A percentile compares a stretch with the other conserved stretches of the same genome.
These are phyloP conservation scores for Pararge aegeria DNA, from an alignment of 1,140 invertebrate species.

Conservation along the genomic window DNA sequence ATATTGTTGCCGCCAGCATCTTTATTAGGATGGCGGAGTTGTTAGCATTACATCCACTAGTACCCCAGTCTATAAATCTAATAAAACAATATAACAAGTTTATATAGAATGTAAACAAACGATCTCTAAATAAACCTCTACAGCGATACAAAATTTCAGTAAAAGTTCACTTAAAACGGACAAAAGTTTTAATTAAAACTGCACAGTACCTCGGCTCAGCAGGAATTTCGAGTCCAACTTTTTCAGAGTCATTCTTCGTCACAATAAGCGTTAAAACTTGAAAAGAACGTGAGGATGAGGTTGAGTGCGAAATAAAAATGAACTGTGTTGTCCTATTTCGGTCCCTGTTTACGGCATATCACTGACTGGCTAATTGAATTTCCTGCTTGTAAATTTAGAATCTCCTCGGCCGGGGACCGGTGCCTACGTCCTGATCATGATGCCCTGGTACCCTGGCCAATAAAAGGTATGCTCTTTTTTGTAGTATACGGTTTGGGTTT, in stretches of 20 bases:
- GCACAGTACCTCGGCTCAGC: slow-evolving; percentile 28
- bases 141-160: slow-evolving; percentile 1
- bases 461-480: neutral
- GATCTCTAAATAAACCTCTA: neutral
- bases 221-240: slow-evolving; percentile 33
- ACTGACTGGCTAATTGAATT: slow-evolving; percentile 70
- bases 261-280: slow-evolving; percentile 20
- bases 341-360: slow-evolving; percentile 70
- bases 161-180: slow-evolving; percentile 1
- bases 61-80: too few relatives aligned
- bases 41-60: too few relatives aligned
- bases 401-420: slow-evolving; percentile 26
- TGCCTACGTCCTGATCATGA: neutral
- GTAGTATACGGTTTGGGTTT: too few relatives aligned
- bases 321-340: slow-evolving; percentile 64
- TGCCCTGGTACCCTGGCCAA: neutral
- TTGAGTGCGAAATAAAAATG: slow-evolving; percentile 60
- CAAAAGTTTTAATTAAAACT: neutral
- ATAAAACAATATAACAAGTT: neutral
- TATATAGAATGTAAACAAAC: neutral
- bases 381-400: slow-evolving; percentile 76
- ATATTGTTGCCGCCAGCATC: too few relatives aligned
- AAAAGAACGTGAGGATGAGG: slow-evolving; percentile 35
- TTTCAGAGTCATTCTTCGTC: slow-evolving; percentile 50
- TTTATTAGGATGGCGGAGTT: too few relatives aligned